Conservation (phyloP, 2,113 vertebrate species). For the Oreotrochilus melanogaster region DNA sequence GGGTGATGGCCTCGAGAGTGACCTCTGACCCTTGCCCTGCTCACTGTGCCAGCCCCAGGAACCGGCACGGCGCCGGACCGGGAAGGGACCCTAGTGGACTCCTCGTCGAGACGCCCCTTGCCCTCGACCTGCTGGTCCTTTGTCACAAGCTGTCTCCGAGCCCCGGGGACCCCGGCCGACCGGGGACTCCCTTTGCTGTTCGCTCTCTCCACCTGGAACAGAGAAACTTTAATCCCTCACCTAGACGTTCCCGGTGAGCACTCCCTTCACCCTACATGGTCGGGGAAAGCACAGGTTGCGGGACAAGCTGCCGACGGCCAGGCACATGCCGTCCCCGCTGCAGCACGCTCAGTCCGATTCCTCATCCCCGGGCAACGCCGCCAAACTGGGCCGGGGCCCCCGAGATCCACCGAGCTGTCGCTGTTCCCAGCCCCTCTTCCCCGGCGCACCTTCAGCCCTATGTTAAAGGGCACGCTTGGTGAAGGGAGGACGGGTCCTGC, state of each 20-base stretch:
- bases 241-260: neutral
- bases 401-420: neutral
- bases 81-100: neutral
- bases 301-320: neutral
- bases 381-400: no score
- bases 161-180: no score
- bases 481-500: no score
- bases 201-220: neutral
- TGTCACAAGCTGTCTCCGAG: neutral
- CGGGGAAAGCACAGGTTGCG: neutral
- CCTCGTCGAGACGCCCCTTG: neutral
- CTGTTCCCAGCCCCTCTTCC: neutral
- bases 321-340: neutral
- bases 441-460: accelerated
- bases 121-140: neutral
- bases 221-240: neutral
- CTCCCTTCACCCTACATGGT: neutral
- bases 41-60: neutral
- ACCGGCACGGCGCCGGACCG: neutral
- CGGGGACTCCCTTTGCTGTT: neutral
- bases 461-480: accelerated
- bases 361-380: neutral
- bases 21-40: constrained; percentile 77
- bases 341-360: neutral
- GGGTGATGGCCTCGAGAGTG: constrained; percentile 43